A percentile compares a stretch with the other conserved stretches of the same genome.
These are phyloP conservation scores for Megamerina dolium DNA, from an alignment of 2,888 invertebrate genomes.

Conservation along the genomic window DNA sequence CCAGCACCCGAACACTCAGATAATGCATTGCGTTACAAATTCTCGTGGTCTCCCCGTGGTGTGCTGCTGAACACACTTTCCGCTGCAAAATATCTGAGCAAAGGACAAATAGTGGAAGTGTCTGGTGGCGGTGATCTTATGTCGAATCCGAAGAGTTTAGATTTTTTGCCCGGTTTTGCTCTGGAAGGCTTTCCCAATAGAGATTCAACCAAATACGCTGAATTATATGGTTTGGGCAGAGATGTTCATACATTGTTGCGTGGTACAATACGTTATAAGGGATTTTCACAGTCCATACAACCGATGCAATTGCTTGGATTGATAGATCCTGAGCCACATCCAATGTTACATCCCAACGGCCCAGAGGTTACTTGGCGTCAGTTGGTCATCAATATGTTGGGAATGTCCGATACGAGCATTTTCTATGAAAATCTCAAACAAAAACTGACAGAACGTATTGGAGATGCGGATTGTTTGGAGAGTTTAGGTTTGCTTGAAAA, in stretches of 20 bases:
- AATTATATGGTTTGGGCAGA: constrained; percentile 77
- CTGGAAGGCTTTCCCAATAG: constrained; percentile 96
- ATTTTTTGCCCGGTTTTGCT: constrained; percentile 94
- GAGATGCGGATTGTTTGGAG: constrained; percentile 71
- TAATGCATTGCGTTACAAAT: constrained; percentile 84
- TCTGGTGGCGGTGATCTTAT: constrained; percentile 83
- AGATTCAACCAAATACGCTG: constrained; percentile 84
- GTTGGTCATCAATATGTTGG: constrained; percentile 78
- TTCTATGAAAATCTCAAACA: constrained; percentile 90
- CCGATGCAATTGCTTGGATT: constrained; percentile 84
- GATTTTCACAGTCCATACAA: constrained; percentile 83
- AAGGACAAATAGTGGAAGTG: constrained; percentile 82
- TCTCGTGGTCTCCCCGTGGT: constrained; percentile 95
- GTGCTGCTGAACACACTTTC: constrained; percentile 86
- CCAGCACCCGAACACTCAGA: constrained; percentile 96
- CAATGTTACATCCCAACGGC: constrained; percentile 88
- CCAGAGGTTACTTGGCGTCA: constrained; percentile 95
- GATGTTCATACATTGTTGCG: constrained; percentile 84
- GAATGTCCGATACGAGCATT: constrained; percentile 76
- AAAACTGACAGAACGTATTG: constrained; percentile 73
- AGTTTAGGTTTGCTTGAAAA: constrained; percentile 84
- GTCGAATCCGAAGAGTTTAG: constrained; percentile 69
- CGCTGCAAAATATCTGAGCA: constrained; percentile 78
- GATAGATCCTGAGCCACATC: constrained; percentile 77
- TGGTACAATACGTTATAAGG: constrained; percentile 88